phyloP scores from a whole-genome alignment of 2,797 vertebrate species.

The Takifugu rubripes region DNA sequence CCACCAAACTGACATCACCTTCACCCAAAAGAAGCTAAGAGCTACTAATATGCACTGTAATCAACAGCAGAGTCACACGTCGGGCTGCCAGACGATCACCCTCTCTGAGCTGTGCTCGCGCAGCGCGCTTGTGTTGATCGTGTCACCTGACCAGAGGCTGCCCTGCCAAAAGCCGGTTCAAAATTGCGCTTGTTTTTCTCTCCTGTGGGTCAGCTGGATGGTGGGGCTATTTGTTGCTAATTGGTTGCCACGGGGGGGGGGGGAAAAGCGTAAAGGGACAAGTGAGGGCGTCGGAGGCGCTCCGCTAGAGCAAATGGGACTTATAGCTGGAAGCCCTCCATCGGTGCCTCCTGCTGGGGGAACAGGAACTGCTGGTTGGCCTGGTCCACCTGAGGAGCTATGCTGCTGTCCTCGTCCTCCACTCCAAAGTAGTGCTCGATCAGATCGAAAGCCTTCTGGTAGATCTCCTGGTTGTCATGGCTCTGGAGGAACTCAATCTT shows the following conservation, averaged over 20 bases:
- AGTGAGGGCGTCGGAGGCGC: constrained; percentile 16
- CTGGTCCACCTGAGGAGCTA: constrained; percentile 93
- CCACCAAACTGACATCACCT: constrained; percentile 20
- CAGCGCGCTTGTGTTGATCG: constrained; percentile 1
- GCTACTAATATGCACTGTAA: constrained; percentile 34
- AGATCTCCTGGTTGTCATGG: constrained; percentile 98
- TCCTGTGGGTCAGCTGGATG: background rate
- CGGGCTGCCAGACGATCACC: constrained; percentile 21
- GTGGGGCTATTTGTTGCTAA: constrained; percentile 17
- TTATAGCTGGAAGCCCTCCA: constrained; percentile 99
- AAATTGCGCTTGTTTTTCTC: background rate
- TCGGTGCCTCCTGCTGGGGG: constrained; percentile 93
- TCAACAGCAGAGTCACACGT: constrained; percentile 34
- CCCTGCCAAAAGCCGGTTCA: constrained; percentile 30
- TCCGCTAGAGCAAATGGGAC: constrained; percentile 16
- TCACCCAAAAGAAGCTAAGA: constrained; percentile 31
- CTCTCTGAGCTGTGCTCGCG: constrained; percentile 24
- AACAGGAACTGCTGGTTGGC: constrained; percentile 97
- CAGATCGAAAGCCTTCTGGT: constrained; percentile 97
- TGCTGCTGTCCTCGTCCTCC: constrained; percentile 88
- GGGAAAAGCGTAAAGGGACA: constrained; percentile 13
- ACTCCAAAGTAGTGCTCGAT: constrained; percentile 98
- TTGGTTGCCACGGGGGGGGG: background rate
- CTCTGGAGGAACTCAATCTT: constrained; percentile 98
- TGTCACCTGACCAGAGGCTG: constrained; percentile 11